phyloP scores from a whole-genome alignment of 1,140 invertebrate species.

The Piezodorus guildinii region DNA sequence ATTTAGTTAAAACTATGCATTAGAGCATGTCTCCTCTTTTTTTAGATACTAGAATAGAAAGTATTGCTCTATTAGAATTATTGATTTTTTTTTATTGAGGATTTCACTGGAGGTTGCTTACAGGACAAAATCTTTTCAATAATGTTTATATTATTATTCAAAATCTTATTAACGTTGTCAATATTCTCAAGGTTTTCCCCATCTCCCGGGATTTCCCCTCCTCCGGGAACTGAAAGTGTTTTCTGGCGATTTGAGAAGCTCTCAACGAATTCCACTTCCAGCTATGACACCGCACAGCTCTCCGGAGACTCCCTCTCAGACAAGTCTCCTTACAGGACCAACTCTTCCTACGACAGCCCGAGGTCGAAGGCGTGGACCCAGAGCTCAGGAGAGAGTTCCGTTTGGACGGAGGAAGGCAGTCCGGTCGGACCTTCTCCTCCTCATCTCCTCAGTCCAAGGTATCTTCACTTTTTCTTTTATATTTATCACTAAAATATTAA shows the following conservation, averaged over 20 bases:
- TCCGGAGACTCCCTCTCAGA: slow-evolving; percentile 21
- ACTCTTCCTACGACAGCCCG: slow-evolving; percentile 23
- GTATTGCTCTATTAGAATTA: no score
- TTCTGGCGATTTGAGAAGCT: slow-evolving; percentile 22
- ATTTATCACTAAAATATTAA: no score
- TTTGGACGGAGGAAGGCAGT: slow-evolving; percentile 22
- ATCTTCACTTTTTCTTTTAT: no score
- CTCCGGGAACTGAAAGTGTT: slow-evolving; percentile 6
- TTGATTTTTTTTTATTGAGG: no score
- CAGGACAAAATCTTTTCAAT: no score
- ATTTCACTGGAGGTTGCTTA: no score
- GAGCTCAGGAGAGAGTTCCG: slow-evolving; percentile 25
- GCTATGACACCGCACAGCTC: slow-evolving; percentile 23
- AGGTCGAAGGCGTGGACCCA: slow-evolving; percentile 20
- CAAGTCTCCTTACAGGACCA: slow-evolving; percentile 22
- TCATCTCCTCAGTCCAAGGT: slow-evolving; percentile 6
- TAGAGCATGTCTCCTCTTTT: no score
- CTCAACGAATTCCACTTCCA: slow-evolving; percentile 17
- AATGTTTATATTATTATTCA: no score
- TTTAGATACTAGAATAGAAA: no score
- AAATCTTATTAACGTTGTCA: no score
- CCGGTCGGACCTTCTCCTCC: neutral
- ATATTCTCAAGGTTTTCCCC: slow-evolving; percentile 7
- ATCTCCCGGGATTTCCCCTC: neutral
- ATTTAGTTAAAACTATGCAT: no score